phyloP scores from a whole-genome alignment of 2,797 vertebrate genomes.

The Buceros bicornis region DNA sequence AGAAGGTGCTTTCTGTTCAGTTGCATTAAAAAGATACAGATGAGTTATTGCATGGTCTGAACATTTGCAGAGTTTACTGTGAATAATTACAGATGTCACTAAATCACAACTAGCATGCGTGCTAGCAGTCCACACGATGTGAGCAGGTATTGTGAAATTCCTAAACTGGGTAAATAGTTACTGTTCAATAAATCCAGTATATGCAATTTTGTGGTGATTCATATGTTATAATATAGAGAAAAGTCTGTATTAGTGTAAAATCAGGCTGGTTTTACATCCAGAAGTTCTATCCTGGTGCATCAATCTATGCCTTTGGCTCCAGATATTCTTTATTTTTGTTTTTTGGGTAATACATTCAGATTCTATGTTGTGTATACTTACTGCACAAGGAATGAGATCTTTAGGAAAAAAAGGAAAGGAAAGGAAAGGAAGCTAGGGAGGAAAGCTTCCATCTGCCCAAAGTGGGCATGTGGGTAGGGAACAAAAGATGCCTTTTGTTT shows the following conservation, averaged over 20 bases:
- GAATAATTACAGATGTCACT: neutral
- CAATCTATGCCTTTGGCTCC: neutral
- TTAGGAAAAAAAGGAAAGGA: too few species aligned
- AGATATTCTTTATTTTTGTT: neutral
- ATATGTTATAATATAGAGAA: neutral
- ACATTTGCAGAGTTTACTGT: neutral
- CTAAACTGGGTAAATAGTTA: neutral
- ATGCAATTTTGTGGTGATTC: neutral
- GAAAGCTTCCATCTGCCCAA: neutral
- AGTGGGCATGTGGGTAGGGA: neutral
- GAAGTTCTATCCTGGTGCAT: neutral
- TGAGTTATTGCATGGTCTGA: neutral
- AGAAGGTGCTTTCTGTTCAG: neutral
- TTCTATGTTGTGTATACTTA: neutral
- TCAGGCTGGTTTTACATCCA: neutral
- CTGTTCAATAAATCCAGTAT: neutral
- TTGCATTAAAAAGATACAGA: neutral
- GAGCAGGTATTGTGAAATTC: neutral
- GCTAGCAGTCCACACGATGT: neutral
- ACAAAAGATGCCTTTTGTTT: neutral
- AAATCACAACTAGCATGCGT: neutral
- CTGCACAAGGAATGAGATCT: neutral
- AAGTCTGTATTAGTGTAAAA: neutral
- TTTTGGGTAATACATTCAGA: neutral
- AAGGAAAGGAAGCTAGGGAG: neutral